Evolutionary conservation across 2,113 vertebrate species (phyloP).

Genomic region (Perca flavescens): DNA sequence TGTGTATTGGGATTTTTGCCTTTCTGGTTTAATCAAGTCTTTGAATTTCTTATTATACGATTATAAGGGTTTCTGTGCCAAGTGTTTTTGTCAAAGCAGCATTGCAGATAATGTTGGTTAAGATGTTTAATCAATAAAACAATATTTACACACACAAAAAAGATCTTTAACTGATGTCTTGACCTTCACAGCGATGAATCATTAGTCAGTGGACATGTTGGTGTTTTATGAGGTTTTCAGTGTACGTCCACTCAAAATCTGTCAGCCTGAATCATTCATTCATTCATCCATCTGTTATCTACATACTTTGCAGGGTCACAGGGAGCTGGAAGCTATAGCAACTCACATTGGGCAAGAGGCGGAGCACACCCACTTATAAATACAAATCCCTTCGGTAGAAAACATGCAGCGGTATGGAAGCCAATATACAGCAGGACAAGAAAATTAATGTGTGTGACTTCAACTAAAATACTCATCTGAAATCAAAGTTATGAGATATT

Average conservation of each 20-base stretch:
- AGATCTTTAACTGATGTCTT: background rate
- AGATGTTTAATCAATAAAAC: constrained; percentile 73
- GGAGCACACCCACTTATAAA: background rate
- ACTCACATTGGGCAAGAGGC: background rate
- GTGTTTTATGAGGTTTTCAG: background rate
- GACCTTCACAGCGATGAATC: background rate
- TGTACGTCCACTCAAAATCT: background rate
- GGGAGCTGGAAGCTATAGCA: background rate
- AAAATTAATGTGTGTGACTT: background rate
- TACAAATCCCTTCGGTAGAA: background rate
- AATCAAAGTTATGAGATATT: background rate
- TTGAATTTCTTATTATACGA: constrained; percentile 33
- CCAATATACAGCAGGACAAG: background rate
- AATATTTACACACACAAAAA: constrained; percentile 49
- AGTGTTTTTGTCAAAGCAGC: constrained; percentile 65
- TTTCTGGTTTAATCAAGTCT: constrained; percentile 48
- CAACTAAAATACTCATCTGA: background rate
- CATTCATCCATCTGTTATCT: background rate
- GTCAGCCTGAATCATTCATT: background rate
- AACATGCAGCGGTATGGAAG: background rate
- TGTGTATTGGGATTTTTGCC: constrained; percentile 49
- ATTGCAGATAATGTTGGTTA: constrained; percentile 61
- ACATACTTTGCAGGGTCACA: background rate
- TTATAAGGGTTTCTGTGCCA: constrained; percentile 49
- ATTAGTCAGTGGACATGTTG: background rate